Base-by-base conservation (phyloP, 2,113 vertebrate species). In the Romanogobio albipinnatus region DNA sequence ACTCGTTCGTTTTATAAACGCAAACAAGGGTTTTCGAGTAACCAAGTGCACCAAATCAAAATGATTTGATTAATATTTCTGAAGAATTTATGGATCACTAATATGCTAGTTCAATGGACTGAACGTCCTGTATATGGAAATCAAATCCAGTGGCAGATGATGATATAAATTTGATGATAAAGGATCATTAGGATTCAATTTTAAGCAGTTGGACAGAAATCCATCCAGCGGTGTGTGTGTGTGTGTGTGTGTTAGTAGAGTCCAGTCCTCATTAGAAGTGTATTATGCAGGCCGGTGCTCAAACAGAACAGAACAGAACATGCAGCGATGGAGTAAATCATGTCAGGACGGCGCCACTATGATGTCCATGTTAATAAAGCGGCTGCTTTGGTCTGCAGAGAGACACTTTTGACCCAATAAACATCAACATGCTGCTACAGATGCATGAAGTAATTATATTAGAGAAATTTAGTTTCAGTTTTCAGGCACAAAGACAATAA, bases 291-390 rank as follows among this genome's bases (percentile, higher is more conserved):
- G n/a, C 47, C 49, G n/a, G 61, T 9, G 49, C 71, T 84, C 33
- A 13, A 78, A 85, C 15, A 68, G 79, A 73, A 84, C 66, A 59
- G 81, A 73, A 81, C 66, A 64, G 78, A 62, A 81, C 77, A 81
- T 81, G 17, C 68, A 24, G 33, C 15, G n/a, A 73, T 36, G 13
- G 22, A 1, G n/a, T 36, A 47, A 56, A 7, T 22, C 9, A 79
- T 64, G 39, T 80, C 9, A 61, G 10, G 39, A 24, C 13, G 58
- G 10, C 7, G 43, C 61, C 39, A 29, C 14, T 6, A 9, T 8
- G 53, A 22, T 56, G 47, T 49, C 11, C 3, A 13, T 49, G 47
- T 49, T 49, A 22, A 56, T 22, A 22, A 22, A 56, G 19, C 17
- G 22, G 17, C 3, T 56, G 17, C 53, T 22, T 56, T 56, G 7